phyloP scores from a whole-genome alignment of 2,888 invertebrate genomes.

The Lagria hirta region DNA sequence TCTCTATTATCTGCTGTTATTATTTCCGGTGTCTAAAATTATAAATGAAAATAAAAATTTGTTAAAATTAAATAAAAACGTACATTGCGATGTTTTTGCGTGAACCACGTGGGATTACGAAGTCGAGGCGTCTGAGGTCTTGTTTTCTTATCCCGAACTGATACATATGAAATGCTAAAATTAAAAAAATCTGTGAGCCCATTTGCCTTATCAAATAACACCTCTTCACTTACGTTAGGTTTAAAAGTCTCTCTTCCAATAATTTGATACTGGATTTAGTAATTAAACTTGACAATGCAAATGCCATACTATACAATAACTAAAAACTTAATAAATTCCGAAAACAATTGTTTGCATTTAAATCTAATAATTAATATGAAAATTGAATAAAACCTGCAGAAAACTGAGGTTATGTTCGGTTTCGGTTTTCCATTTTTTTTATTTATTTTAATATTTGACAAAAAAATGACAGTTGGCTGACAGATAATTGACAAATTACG shows the following conservation, averaged over 20 bases:
- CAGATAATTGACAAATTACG: too few relatives aligned
- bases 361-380: background rate
- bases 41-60: too few relatives aligned
- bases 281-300: constrained; percentile 4
- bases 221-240: constrained; percentile 22
- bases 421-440: too few relatives aligned
- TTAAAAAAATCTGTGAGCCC: constrained; percentile 23
- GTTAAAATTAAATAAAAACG: too few relatives aligned
- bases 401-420: constrained; percentile 2
- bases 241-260: constrained; percentile 24
- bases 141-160: constrained; percentile 12
- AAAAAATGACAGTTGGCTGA: too few relatives aligned
- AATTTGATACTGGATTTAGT: constrained; percentile 12
- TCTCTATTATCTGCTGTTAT: constrained; percentile 76
- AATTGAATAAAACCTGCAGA: too few relatives aligned
- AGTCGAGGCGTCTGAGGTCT: constrained; percentile 56
- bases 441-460: too few relatives aligned
- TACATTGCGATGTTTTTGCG: constrained; percentile 68
- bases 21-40: constrained; percentile 66
- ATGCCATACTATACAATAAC: constrained; percentile 11
- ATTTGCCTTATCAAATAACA: background rate
- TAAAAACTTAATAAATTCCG: background rate
- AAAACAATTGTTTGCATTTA: background rate
- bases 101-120: constrained; percentile 73
- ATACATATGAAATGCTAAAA: constrained; percentile 29